Evolutionary conservation across 2,113 vertebrate genomes (phyloP).

Genomic region (Melanostigma gelatinosum): DNA sequence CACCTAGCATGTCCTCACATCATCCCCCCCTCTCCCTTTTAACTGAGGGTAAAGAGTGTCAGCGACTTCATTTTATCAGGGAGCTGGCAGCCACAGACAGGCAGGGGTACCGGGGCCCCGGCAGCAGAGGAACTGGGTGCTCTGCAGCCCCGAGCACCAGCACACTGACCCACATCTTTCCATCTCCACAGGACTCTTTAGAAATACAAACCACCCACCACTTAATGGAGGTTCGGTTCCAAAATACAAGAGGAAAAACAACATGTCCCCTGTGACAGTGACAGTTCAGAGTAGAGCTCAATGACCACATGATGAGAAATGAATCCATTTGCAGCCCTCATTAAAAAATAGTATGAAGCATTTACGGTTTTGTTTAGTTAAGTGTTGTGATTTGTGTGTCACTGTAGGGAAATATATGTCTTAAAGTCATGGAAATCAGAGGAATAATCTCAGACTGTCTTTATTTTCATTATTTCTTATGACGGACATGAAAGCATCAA

Average conservation of each 20-base stretch:
- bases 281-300: neutral
- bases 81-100: conserved; percentile 33
- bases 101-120: conserved; percentile 36
- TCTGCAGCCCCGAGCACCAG: conserved; percentile 74
- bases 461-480: neutral
- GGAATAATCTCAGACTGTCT: neutral
- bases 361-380: neutral
- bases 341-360: neutral
- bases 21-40: neutral
- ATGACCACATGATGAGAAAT: neutral
- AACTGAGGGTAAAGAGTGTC: conserved; percentile 17
- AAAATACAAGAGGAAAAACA: conserved; percentile 14
- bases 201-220: conserved; percentile 40
- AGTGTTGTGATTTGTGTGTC: neutral
- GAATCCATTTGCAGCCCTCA: neutral
- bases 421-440: neutral
- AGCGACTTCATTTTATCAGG: conserved; percentile 32
- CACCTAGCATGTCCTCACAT: neutral
- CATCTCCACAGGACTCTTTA: conserved; percentile 54
- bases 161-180: conserved; percentile 78
- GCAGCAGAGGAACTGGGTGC: conserved; percentile 72
- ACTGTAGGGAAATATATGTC: neutral
- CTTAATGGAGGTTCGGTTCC: conserved; percentile 8
- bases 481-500: neutral
- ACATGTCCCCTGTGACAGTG: neutral